Percentiles rank a stretch among this genome's conserved stretches.
phyloP scores from a whole-genome alignment of 2,113 vertebrate species.

The Arvicanthis niloticus region DNA sequence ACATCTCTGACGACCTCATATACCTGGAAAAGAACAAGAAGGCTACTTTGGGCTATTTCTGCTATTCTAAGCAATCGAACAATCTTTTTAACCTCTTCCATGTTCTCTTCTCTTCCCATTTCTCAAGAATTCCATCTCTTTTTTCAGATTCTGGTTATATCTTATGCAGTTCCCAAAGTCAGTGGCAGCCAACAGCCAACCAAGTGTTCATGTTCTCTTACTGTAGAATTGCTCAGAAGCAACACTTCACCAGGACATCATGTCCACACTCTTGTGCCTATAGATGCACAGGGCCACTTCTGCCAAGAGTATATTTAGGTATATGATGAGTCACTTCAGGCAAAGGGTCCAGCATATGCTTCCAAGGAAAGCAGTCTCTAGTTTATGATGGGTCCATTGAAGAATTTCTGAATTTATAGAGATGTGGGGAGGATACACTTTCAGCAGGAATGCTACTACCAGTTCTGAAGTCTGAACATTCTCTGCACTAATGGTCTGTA shows the following conservation, averaged over 20 bases:
- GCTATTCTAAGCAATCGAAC: not conserved
- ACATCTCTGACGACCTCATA: rapidly evolving
- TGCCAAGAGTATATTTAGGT: not conserved
- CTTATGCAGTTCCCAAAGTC: not conserved
- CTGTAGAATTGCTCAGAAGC: not conserved
- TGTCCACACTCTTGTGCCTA: not conserved
- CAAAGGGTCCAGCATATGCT: not conserved
- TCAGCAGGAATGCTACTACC: not conserved
- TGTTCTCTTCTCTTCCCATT: not conserved
- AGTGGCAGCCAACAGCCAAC: not conserved
- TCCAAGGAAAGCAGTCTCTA: not conserved
- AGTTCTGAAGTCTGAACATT: not conserved
- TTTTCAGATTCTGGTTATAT: not conserved
- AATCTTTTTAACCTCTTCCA: not conserved
- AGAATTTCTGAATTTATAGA: not conserved
- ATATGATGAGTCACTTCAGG: not conserved
- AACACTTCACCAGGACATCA: not conserved
- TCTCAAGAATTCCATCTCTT: not conserved
- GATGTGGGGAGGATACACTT: not conserved
- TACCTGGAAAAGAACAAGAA: not conserved
- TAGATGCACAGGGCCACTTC: not conserved
- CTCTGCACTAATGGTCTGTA: not conserved
- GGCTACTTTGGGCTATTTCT: not conserved
- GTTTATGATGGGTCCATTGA: not conserved
- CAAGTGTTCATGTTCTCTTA: not conserved